Percentiles rank a stretch among this genome's conserved stretches.
Conservation (phyloP, 2,113 vertebrate species). For the Choloepus hoffmanni region DNA sequence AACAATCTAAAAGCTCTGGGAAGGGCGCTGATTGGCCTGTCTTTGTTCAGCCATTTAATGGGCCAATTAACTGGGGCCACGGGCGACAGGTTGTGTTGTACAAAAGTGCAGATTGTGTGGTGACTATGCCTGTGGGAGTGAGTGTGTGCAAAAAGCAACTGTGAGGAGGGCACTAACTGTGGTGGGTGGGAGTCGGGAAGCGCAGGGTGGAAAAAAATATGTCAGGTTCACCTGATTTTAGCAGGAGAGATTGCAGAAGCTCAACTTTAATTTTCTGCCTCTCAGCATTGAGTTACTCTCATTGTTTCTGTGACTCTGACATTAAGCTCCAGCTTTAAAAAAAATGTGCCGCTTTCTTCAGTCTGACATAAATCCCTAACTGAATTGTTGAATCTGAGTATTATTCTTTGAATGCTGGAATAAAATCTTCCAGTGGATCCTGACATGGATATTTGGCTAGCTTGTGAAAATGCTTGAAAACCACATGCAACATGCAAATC, state of each 20-base stretch:
- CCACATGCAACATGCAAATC: neutral
- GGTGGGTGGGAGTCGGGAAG: neutral
- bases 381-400: neutral
- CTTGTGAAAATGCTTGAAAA: neutral
- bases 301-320: neutral
- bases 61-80: too few relatives aligned
- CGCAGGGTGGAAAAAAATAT: neutral
- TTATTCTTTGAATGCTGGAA: neutral
- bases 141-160: neutral
- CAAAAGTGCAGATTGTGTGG: too few relatives aligned
- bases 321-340: neutral
- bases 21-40: neutral
- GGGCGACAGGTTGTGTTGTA: neutral
- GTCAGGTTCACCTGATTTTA: neutral
- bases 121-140: neutral
- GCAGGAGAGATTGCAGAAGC: neutral
- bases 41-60: neutral
- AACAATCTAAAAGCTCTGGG: neutral
- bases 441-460: neutral
- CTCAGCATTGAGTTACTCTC: neutral
- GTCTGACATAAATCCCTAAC: neutral
- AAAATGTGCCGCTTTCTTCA: neutral
- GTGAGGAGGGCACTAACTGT: too few relatives aligned
- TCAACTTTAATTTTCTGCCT: slow-evolving; percentile 15
- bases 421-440: neutral